Percentiles rank a stretch among this genome's conserved stretches.
phyloP scores from a whole-genome alignment of 2,797 vertebrate genomes.

The Sebastes flavidus region DNA sequence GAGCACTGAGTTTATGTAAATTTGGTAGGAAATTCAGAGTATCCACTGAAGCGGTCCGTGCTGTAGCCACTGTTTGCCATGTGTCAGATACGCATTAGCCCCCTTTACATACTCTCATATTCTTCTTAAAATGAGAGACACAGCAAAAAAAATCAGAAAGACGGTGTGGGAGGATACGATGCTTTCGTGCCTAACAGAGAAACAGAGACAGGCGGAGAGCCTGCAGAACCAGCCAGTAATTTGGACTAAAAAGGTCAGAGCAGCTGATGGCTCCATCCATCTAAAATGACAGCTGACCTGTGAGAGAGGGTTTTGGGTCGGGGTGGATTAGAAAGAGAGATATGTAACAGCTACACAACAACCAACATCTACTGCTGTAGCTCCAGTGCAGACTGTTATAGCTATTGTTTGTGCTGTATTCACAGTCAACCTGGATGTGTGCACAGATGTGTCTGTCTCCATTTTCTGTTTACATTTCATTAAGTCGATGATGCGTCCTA shows the following conservation, averaged over 20 bases:
- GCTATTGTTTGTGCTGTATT: neutral
- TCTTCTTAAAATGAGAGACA: neutral
- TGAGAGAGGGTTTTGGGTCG: constrained; percentile 58
- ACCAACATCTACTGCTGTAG: neutral
- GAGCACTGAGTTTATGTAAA: too few relatives aligned
- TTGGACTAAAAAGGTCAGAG: constrained; percentile 70
- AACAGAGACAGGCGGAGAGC: constrained; percentile 1
- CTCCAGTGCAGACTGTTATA: neutral
- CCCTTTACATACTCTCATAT: neutral
- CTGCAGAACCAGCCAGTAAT: constrained; percentile 56
- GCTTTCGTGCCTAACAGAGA: neutral
- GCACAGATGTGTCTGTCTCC: neutral
- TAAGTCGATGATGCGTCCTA: neutral
- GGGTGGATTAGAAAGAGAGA: constrained; percentile 23
- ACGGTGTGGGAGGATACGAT: neutral
- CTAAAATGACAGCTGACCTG: constrained; percentile 68
- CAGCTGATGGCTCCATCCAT: constrained; percentile 72
- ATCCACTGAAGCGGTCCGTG: neutral
- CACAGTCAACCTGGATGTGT: neutral
- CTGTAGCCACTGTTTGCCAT: neutral
- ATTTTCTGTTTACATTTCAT: constrained; percentile 44
- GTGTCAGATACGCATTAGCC: neutral
- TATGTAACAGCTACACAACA: constrained; percentile 5
- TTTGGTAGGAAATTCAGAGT: neutral
- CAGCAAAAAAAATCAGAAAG: neutral